Evolutionary conservation across 2,888 invertebrate species (phyloP), one percentile per base, ranked within the genome.

Genomic region (Serrognathus titanus): DNA sequence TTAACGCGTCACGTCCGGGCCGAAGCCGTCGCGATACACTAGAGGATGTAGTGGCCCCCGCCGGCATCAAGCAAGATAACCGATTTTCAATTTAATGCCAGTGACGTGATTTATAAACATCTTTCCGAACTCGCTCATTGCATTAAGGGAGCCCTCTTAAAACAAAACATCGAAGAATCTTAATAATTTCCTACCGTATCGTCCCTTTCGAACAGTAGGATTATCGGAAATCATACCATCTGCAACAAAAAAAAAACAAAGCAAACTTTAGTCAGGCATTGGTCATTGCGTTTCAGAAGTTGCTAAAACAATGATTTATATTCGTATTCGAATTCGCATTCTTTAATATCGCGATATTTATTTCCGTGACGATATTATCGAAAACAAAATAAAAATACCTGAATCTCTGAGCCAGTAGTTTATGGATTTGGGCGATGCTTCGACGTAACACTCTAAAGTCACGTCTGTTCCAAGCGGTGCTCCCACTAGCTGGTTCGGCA

Each of bases 401-500:
- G 87, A 86, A 78, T 92, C 91, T 80, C 88, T 84, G 71, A 90
- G 86, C 93, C 93, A 94, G 79, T 92, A 93, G 82, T 92, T 92
- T 80, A 94, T 93, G 70, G 92, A 89, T 80, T 88, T 92, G 48
- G 94, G 94, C 63, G 88, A 94, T 48, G 94, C 92, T 78, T 94
- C 93, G 60, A 94, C 92, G 79, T 88, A 87, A 81, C 94, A 94
- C 79, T 93, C 93, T 64, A 94, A 82, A 35, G 86, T 87, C 71
- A 94, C 92, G 79, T 93, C 90, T 63, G 92, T 92, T 63, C 89
- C 89, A 68, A 92, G 80, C 56, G 93, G 92, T 60, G 93, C 92
- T 20, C 93, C 92, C 60, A 94, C 92, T 75, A 94, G 83, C 82
- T 94, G 94, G 81, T 93, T 94, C 55, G 94, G 94, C 62, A 94